These are phyloP conservation scores for Lemur catta DNA, from an alignment of 2,797 vertebrate species.

Conservation along the genomic window DNA sequence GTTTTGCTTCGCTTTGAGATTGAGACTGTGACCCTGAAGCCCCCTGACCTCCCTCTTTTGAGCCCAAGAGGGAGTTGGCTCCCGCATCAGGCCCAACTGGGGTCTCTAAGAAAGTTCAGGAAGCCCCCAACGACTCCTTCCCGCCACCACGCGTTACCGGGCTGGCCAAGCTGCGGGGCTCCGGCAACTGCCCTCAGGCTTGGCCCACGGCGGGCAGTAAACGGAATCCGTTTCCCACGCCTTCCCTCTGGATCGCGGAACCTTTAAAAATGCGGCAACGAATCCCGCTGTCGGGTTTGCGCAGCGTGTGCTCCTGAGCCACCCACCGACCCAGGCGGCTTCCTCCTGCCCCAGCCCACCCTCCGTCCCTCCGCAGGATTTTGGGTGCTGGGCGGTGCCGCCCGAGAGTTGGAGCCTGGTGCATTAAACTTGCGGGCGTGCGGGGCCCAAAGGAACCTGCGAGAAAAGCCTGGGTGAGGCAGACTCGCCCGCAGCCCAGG, in stretches of 20 bases:
- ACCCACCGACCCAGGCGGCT: not conserved
- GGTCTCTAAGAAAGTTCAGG: not conserved
- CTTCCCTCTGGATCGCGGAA: not conserved
- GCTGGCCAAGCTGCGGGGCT: fast-evolving
- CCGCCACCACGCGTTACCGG: fast-evolving
- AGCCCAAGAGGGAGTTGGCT: not conserved
- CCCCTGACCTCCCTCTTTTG: not conserved
- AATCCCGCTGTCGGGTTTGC: not conserved
- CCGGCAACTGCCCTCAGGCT: not conserved
- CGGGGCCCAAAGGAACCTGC: too few species aligned
- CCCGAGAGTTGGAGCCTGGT: too few species aligned
- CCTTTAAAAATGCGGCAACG: not conserved
- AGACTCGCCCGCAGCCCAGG: too few species aligned
- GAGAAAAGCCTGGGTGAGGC: too few species aligned
- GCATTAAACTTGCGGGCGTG: too few species aligned
- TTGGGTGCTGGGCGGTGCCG: too few species aligned
- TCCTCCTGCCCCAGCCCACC: too few species aligned
- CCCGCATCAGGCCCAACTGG: fast-evolving
- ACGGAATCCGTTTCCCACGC: conserved; percentile 28
- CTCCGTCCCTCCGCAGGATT: too few species aligned
- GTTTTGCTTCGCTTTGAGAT: not conserved
- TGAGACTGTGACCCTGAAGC: not conserved
- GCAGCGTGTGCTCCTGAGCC: not conserved
- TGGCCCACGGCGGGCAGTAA: not conserved
- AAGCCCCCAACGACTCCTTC: not conserved